Evolutionary conservation across 1,140 invertebrate species (phyloP), one percentile per base, ranked within the genome.

Genomic region (Formica exsecta): DNA sequence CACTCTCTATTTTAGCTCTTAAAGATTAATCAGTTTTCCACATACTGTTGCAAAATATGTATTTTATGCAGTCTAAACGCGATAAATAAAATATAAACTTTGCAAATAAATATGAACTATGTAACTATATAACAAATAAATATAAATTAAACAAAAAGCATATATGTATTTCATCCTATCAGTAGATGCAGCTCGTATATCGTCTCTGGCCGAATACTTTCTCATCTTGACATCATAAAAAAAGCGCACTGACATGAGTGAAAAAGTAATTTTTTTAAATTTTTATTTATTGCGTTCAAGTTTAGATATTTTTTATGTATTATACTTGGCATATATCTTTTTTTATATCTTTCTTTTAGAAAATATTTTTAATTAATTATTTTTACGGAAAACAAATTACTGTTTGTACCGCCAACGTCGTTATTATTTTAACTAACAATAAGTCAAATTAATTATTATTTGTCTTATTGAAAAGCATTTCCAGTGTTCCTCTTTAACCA

Each of bases 401-500:
- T 48, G n/a, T n/a, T 38, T 41, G 29, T 16, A 32, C 19, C n/a
- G 29, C 13, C n/a, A 13, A 4, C 41, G 19, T n/a, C 0, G 16
- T 66, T 62, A 79, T 85, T 86, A 86, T 80, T 80, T 79, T 13
- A 7, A 38, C 2, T 9, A 25, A 38, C 38, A 38, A 38, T 38
- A 38, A 65, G 29, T 68, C 74, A 59, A 4, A 79, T 79, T 65
- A 65, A 79, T 25, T n/a, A 38, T 64, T 29, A 65, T 11, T 38
- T 32, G 44, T n/a, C 48, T 6, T 51, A 9, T 25, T 48, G 29
- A n/a, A 7, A 5, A 29, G 41, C 13, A 4, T 84, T 13, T 2
- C 29, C 22, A 13, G 36, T 68, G 36, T 68, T 75, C 83, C 74
- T 65, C 87, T 89, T 88, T 89, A 88, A 88, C 44, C 19, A 11